These are phyloP conservation scores for Ceratina australensis DNA, from an alignment of 1,140 invertebrate genomes.

Conservation along the genomic window DNA sequence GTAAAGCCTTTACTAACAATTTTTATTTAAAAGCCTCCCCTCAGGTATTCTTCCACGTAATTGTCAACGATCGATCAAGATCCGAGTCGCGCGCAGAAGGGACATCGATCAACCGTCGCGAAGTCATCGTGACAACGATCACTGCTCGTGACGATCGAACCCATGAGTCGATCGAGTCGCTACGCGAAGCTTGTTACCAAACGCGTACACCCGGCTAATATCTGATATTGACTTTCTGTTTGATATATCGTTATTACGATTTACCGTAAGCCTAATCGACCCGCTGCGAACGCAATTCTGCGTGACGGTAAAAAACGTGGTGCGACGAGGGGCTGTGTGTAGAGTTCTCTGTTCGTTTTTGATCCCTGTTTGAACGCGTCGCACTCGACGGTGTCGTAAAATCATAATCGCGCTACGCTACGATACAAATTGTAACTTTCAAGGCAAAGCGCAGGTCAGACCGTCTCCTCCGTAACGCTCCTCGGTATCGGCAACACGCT, in stretches of 20 bases:
- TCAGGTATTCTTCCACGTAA: not conserved
- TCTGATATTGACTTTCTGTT: constrained; percentile 36
- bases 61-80: constrained; percentile 9
- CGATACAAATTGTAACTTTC: constrained; percentile 6
- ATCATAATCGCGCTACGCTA: constrained; percentile 16
- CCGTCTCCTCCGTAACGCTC: constrained; percentile 74
- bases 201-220: constrained; percentile 9
- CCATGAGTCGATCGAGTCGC: too few species aligned
- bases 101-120: not conserved
- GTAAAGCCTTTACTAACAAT: not conserved
- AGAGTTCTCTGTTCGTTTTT: constrained; percentile 11
- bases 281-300: not conserved
- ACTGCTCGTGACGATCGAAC: not conserved
- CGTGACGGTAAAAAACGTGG: constrained; percentile 10
- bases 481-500: constrained; percentile 68
- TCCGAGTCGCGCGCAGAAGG: not conserved
- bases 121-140: not conserved
- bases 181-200: not conserved
- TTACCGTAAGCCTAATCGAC: not conserved
- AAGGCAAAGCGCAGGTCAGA: constrained; percentile 69
- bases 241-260: not conserved
- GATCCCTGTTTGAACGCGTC: constrained; percentile 45
- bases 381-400: constrained; percentile 15
- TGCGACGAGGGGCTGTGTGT: not conserved
- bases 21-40: not conserved